phyloP scores from a whole-genome alignment of 2,888 invertebrate species.

The Nudaria mundana region DNA sequence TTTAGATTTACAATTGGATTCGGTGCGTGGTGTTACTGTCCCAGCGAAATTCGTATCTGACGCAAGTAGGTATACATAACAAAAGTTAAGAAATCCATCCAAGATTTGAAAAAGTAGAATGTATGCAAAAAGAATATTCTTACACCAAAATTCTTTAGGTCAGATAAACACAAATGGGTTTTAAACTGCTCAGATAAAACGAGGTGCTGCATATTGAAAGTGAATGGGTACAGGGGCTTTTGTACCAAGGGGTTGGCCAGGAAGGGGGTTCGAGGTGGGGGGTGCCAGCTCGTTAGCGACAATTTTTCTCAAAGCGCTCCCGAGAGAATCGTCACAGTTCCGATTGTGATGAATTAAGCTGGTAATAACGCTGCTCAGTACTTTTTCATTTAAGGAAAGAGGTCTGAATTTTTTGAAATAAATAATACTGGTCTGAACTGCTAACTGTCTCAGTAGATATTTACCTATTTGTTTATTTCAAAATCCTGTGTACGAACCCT shows the following conservation, averaged over 20 bases:
- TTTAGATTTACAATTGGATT: no score
- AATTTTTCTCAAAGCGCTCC: conserved; percentile 78
- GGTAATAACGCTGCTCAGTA: conserved; percentile 53
- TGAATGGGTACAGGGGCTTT: conserved; percentile 39
- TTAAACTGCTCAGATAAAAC: conserved; percentile 72
- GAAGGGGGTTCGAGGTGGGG: conserved; percentile 33
- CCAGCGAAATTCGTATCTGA: no score
- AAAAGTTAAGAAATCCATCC: conserved; percentile 31
- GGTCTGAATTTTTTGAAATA: conserved; percentile 32
- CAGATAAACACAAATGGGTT: conserved; percentile 76
- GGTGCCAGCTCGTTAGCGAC: conserved; percentile 73
- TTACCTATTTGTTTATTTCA: no score
- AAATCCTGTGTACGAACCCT: no score
- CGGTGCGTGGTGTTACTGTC: no score
- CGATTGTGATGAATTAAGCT: conserved; percentile 77
- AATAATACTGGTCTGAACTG: no score
- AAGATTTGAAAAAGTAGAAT: no score
- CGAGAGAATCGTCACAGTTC: conserved; percentile 74
- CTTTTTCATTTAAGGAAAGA: conserved; percentile 59
- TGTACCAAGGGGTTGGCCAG: conserved; percentile 10
- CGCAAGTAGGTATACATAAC: no score
- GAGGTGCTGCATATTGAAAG: conserved; percentile 64
- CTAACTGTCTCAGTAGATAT: no score
- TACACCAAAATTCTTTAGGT: conserved; percentile 67
- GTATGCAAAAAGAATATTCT: no score